Percentiles rank a stretch among this genome's conserved stretches.
phyloP scores from a whole-genome alignment of 1,140 invertebrate genomes.

The Drosophila azteca region DNA sequence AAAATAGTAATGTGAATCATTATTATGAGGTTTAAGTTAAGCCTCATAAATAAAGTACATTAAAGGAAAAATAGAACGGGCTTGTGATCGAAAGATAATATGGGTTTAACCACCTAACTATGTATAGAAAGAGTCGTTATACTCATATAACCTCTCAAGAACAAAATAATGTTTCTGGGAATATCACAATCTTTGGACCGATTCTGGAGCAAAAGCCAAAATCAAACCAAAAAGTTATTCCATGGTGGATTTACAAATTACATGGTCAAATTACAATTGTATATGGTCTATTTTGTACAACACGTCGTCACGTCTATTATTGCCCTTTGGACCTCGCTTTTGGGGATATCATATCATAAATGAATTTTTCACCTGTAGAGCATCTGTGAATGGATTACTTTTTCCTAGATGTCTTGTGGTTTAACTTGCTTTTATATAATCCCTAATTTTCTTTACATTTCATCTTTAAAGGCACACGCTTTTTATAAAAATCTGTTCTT shows the following conservation, averaged over 20 bases:
- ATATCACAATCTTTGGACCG: conserved; percentile 8
- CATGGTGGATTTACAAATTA: not conserved
- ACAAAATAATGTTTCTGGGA: not conserved
- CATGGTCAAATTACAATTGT: not conserved
- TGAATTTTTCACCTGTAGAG: conserved; percentile 35
- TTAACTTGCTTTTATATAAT: conserved; percentile 17
- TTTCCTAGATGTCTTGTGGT: conserved; percentile 22
- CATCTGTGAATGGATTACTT: conserved; percentile 25
- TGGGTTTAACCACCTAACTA: too few species aligned
- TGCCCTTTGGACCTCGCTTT: conserved; percentile 49
- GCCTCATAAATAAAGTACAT: too few species aligned
- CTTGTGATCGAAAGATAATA: too few species aligned
- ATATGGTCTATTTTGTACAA: conserved; percentile 46
- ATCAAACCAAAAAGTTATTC: conserved; percentile 9
- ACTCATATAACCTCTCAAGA: conserved; percentile 6
- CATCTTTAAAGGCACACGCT: conserved; percentile 72
- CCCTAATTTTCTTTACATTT: conserved; percentile 67
- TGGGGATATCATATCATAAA: conserved; percentile 15
- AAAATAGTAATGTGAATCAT: not conserved
- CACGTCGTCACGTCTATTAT: conserved; percentile 28
- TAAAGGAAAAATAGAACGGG: too few species aligned
- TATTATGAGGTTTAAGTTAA: conserved; percentile 32
- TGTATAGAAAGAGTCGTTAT: too few species aligned
- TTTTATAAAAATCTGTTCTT: conserved; percentile 76
- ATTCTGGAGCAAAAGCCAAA: not conserved